Evolutionary conservation across 2,797 vertebrate genomes (phyloP), one percentile per base, ranked within the genome.

Genomic region (Phrynocephalus guinanensis): DNA sequence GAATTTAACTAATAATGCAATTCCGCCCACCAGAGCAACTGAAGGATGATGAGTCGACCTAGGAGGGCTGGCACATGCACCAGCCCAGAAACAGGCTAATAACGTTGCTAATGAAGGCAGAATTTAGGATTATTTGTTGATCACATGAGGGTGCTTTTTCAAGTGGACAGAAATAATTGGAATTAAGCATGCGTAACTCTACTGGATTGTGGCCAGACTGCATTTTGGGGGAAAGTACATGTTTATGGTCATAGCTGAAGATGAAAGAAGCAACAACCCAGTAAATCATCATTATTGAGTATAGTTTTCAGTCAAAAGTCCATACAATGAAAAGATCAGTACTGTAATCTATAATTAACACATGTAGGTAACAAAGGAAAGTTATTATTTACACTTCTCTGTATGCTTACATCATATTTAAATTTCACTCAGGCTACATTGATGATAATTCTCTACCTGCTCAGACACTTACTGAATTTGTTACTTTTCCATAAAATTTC

Each of bases 91-190:
- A 2, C 1, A 77, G 26, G 73, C 16, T 63, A 52, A 50, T 75
- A 73, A 75, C 24, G 28, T 63, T 75, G 52, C 44, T 81, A n/a
- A 28, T 80, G 5, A 87, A n/a, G 13, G 30, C 18, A 60, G 30
- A 52, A 75, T 18, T 67, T 10, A 44, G 33, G n/a, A 66, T 33
- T 66, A 9, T 33, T n/a, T 77, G 56, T 26, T 83, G 28, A 33
- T 68, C 44, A 78, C 6, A 78, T 20, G 67, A 24, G 24, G 26
- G 4, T 66, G 13, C 6, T 87, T 60, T 56, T 87, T 56, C 1
- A 77, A 71, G 18, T 24, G 77, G 44, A 78, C 78, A 68, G n/a
- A 79, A 84, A 72, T 80, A 56, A 68, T 20, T 80, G 78, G n/a
- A 9, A 78, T 56, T 38, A 79, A 44, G 50, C 50, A 20, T n/a